Conservation (phyloP, 2,113 vertebrate species). For the Grallaria varia region DNA sequence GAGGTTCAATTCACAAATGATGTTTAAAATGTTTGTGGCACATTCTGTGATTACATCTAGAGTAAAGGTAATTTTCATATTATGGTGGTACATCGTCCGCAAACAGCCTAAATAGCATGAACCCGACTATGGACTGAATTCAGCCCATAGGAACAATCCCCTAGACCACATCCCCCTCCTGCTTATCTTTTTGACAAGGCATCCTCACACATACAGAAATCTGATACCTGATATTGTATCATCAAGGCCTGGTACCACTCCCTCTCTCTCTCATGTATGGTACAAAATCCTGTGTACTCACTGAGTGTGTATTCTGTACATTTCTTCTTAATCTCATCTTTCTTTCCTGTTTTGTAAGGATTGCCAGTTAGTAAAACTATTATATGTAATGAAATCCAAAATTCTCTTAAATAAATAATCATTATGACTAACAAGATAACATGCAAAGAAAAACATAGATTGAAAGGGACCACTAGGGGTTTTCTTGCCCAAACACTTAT, state of each 20-base stretch:
- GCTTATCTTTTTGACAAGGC: neutral
- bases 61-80: neutral
- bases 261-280: neutral
- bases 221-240: neutral
- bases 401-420: neutral
- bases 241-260: neutral
- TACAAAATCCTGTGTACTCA: neutral
- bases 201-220: neutral
- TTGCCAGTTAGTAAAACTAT: neutral
- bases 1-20: neutral
- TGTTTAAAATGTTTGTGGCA: neutral
- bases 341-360: neutral
- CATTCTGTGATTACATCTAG: neutral
- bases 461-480: neutral
- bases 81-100: neutral
- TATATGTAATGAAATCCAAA: neutral
- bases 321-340: neutral
- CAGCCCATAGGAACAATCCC: neutral
- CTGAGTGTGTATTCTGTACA: neutral
- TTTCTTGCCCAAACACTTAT: neutral
- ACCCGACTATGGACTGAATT: neutral
- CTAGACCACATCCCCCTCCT: neutral
- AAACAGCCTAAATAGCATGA: neutral
- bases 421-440: neutral
- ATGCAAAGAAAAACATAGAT: neutral